Evolutionary conservation across 1,140 invertebrate species (phyloP), one percentile per base, ranked within the genome.

Genomic region (Trachymyrmex cornetzi): DNA sequence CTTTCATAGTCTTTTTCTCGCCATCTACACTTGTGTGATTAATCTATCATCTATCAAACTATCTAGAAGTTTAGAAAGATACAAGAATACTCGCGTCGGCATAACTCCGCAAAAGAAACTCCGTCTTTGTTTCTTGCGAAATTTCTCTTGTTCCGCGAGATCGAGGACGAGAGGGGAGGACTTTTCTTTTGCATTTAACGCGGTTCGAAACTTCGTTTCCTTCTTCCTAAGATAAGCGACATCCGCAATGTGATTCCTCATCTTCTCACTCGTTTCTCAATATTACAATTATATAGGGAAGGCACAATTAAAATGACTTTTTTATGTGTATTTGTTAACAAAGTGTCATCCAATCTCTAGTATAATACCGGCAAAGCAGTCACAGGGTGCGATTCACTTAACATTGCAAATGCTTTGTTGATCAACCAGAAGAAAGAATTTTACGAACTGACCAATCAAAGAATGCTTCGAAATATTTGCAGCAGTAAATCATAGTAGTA

Each of bases 301-400:
- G 3, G n/a, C 24, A 27, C 16, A 55, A 81, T 81, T 71, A 44
- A 81, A 38, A 50, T 14, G 12, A 16, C 24, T 71, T 81, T 55
- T 27, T 81, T 69, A 48, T 24, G n/a, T 34, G 5, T 34, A 34
- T 34, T n/a, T n/a, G n/a, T n/a, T n/a, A n/a, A n/a, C n/a, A n/a
- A n/a, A n/a, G n/a, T n/a, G n/a, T n/a, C n/a, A 27, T 27, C 27
- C 27, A 27, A 27, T 27, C 2, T 1, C 27, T 27, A 27, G 27
- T 27, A 27, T 27, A 27, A 27, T 27, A 27, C 27, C 1, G 27
- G 27, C 27, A 27, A 1, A 27, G 2, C 27, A 1, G 27, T 27
- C 27, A 27, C 2, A 27, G 27, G 27, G 27, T 27, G 27, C 27
- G 27, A 27, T 27, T 2, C 27, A 27, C 27, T 27, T 27, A 27